Base-by-base conservation (phyloP, 2,888 invertebrate species). In the Ichneumoninae sp. region DNA sequence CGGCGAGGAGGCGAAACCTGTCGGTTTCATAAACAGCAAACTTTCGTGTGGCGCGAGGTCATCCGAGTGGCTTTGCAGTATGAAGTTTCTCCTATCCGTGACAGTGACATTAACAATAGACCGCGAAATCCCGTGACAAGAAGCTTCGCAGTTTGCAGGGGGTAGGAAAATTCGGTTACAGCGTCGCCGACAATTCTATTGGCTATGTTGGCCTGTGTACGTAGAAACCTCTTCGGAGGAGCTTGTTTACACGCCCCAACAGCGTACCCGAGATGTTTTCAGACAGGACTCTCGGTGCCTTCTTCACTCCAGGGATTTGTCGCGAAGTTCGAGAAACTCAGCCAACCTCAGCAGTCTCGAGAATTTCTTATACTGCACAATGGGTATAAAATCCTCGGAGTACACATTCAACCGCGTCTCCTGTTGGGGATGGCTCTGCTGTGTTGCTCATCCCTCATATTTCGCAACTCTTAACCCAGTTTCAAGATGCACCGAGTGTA, bases 401-500 rank as follows among this genome's bases (percentile, higher is more conserved):
- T 52, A 73, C 71, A 75, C 75, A 33, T 47, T 74, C 44, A 63
- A 74, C 74, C 47, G n/a, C 22, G 52, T 26, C 22, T 19, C 16
- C n/a, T 8, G 19, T 75, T 33, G 47, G 36, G 16, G 26, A 13
- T 7, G 68, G 26, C 47, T n/a, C 40, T 54, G 70, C 57, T 52
- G 54, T 50, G 69, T 65, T 74, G 33, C 74, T 50, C 73, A 54
- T 78, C 26, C 65, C 74, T 81, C 78, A 70, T 82, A 78, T 84
- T 69, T 81, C 66, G 26, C 54, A 75, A 81, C 84, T 84, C 73
- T 81, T 81, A 78, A 71, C 81, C 84, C 81, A 84, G 74, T 84
- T 84, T 70, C 57, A 19, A 30, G 22, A 40, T 40, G 10, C 36
- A 16, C n/a, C 70, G 13, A 47, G 71, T 66, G 71, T n/a, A 36